Conservation (phyloP, 2,797 vertebrate genomes). For the Simalia tracyae region DNA sequence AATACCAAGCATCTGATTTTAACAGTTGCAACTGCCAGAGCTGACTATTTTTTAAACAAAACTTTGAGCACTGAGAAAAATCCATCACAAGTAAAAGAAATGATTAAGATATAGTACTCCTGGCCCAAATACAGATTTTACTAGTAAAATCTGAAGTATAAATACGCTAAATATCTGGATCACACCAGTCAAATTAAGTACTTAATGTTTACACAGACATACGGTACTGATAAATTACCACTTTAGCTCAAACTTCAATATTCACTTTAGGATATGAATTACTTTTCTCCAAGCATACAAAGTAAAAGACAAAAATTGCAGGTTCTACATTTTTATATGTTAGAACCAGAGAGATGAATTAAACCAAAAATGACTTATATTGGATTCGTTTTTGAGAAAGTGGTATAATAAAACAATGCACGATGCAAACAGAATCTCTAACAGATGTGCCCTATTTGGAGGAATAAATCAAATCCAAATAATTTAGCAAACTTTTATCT, state of each 20-base stretch:
- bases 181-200: neutral
- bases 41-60: neutral
- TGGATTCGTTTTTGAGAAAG: neutral
- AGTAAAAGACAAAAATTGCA: neutral
- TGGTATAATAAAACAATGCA: neutral
- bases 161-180: neutral
- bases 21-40: neutral
- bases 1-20: neutral
- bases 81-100: neutral
- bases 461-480: neutral
- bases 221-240: neutral
- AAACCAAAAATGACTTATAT: neutral
- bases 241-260: neutral
- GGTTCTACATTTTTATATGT: neutral
- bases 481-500: neutral
- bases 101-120: no score
- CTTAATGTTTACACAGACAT: neutral
- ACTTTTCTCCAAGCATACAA: neutral
- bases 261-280: neutral
- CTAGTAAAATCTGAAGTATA: neutral
- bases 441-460: neutral
- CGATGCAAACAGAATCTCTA: neutral
- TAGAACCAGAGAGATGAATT: neutral
- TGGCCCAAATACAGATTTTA: neutral
- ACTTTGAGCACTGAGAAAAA: neutral